Evolutionary conservation across 2,113 vertebrate genomes (phyloP), one percentile per base, ranked within the genome.

Genomic region (Hepsetus odoe): DNA sequence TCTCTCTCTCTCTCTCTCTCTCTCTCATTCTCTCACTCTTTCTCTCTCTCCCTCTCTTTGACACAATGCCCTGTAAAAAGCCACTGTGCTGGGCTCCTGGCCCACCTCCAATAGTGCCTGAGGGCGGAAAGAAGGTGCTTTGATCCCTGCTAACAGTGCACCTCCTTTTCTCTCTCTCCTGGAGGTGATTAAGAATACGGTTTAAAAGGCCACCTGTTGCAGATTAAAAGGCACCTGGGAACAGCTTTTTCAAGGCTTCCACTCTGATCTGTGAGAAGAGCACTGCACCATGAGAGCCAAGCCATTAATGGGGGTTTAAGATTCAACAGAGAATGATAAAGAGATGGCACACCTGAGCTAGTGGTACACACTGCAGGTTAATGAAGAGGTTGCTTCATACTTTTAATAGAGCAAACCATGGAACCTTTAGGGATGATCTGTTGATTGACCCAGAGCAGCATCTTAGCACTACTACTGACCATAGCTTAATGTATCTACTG

Each of bases 191-290:
- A 90, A 87, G 84, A 85, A 87, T 84, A 81, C 86, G 65, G 92
- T 90, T 91, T 91, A 88, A 91, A 92, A 90, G 88, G 90, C 90
- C 91, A 93, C 91, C 91, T 93, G 91, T 90, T 90, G 75, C 81
- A 92, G 91, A 92, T 93, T 93, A 92, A 92, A 92, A 86, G 90
- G 80, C 90, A 90, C 88, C 91, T 89, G 90, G 90, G 87, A 89
- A 79, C 85, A 76, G 44, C 68, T 26, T 79, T 78, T 78, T 67
- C 66, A 40, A 80, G 65, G 24, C 81, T 77, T 80, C 69, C 59
- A 72, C 79, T 82, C 65, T 73, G 77, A 80, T 71, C 66, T 82
- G n/a, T 71, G 51, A 75, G 77, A 78, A 82, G 66, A 71, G 58
- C 49, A 32, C 49, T 14, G 26, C 74, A 32, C 74, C 75, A 30